Evolutionary conservation across 2,113 vertebrate species (phyloP).

Genomic region (Xyliphius kryptos): DNA sequence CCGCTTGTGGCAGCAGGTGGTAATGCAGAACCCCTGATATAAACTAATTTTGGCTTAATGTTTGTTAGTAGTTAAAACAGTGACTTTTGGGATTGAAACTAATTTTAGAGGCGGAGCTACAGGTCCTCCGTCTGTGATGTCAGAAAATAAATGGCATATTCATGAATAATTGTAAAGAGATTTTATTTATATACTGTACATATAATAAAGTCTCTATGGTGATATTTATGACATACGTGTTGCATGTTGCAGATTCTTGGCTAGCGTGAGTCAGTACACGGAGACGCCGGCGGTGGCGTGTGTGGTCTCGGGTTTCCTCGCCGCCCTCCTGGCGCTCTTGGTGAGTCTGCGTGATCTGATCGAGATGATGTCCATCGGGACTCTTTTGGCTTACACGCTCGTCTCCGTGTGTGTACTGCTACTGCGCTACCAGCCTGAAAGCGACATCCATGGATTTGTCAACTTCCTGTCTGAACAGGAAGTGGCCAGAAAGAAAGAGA

Average conservation of each 20-base stretch:
- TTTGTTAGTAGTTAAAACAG: too few relatives aligned
- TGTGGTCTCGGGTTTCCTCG: conserved; percentile 88
- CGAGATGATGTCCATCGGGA: conserved; percentile 99
- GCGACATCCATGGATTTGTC: conserved; percentile 74
- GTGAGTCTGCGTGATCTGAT: conserved; percentile 94
- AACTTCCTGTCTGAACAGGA: conserved; percentile 74
- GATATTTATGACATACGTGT: too few relatives aligned
- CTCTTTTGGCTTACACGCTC: conserved; percentile 88
- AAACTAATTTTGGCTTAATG: too few relatives aligned
- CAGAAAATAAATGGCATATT: too few relatives aligned
- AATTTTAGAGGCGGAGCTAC: too few relatives aligned
- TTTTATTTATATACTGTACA: too few relatives aligned
- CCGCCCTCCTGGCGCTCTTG: conserved; percentile 83
- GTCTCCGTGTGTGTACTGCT: conserved; percentile 90
- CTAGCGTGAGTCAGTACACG: conserved; percentile 84
- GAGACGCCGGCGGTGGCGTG: conserved; percentile 92
- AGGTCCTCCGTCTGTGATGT: too few relatives aligned
- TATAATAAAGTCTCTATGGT: too few relatives aligned
- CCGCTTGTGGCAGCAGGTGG: too few relatives aligned
- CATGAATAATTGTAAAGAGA: too few relatives aligned
- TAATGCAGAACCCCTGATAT: too few relatives aligned
- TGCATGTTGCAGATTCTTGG: conserved; percentile 77
- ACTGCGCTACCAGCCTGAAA: conserved; percentile 89
- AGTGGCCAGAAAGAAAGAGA: conserved; percentile 66
- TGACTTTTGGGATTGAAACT: too few relatives aligned